Percentiles rank a stretch among this genome's conserved stretches.
These are phyloP conservation scores for Danio jaintianensis DNA, from an alignment of 2,797 vertebrate genomes.

Conservation along the genomic window DNA sequence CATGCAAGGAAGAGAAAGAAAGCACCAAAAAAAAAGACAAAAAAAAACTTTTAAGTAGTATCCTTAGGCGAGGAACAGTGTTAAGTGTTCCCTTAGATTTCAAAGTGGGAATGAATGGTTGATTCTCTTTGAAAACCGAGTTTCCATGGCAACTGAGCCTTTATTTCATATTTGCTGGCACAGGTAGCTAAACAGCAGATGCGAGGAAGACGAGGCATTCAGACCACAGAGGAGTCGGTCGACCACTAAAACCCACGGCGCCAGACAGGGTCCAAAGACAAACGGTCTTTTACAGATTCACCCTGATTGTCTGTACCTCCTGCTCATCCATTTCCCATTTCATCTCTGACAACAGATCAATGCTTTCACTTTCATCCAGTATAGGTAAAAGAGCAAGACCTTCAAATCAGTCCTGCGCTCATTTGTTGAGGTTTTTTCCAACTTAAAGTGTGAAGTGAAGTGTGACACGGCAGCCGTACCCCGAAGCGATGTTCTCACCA, in stretches of 20 bases:
- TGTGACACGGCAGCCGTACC: constrained; percentile 29
- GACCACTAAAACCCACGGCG: constrained; percentile 13
- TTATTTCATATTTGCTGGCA: constrained; percentile 71
- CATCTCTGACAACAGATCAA: constrained; percentile 25
- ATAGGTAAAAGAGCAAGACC: constrained; percentile 43
- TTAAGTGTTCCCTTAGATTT: constrained; percentile 80
- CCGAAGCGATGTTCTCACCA: constrained; percentile 42
- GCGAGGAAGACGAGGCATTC: constrained; percentile 52
- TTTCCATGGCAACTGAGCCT: constrained; percentile 80
- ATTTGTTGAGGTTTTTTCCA: constrained; percentile 7
- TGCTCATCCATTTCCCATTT: constrained; percentile 4
- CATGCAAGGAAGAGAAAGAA: constrained; percentile 11
- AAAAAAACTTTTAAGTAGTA: constrained; percentile 72
- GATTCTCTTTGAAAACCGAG: constrained; percentile 77
- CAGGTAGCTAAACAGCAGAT: constrained; percentile 63
- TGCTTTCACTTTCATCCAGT: constrained; percentile 19
- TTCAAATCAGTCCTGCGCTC: constrained; percentile 16
- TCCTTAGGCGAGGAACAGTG: constrained; percentile 77
- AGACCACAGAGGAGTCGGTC: constrained; percentile 37
- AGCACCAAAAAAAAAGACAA: constrained; percentile 45
- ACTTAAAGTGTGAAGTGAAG: constrained; percentile 7
- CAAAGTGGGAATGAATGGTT: constrained; percentile 78
- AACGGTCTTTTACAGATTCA: constrained; percentile 27
- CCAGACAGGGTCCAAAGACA: constrained; percentile 26
- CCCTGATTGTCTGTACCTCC: background rate